Base-by-base conservation (phyloP, 2,113 vertebrate genomes). In the Marmota flaviventris region DNA sequence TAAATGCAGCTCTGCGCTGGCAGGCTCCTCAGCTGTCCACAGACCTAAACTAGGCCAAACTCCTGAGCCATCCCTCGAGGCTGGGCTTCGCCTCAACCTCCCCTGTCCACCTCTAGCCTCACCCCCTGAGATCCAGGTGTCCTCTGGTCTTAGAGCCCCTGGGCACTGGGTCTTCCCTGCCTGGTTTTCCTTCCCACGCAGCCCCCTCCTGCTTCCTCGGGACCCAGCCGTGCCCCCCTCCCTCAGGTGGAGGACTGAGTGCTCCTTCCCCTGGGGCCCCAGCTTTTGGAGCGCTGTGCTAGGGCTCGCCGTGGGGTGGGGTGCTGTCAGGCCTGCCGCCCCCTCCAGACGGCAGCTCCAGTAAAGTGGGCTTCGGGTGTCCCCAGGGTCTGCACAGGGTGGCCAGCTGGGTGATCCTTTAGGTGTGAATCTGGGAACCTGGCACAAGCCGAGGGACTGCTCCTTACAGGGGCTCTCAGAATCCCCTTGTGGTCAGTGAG, bases 1-100 rank as follows among this genome's bases (percentile, higher is more conserved):
- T 84, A 51, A 77, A 93, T 65, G 82, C 73, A 72, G 69, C 76
- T 76, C 83, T 89, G 96, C 89, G 82, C 89, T 79, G 77, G 77
- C 25, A 3, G 95, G 92, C 92, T 70, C 81, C 67, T 95, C 42
- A 84, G 63, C 78, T 61, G 84, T 81, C 92, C 95, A 53, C 65
- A 39, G 4, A 77, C 76, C 89, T 78, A 95, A 94, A 95, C 37
- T 85, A 95, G 96, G 95, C 95, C 96, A 94, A 32, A 85, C 92
- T 97, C 73, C 93, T 2, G 72, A 77, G 85, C 53, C 14, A 16
- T 69, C 48, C 27, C 77, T 56, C 8, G 29, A 87, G 95, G 67
- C 88, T 34, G 17, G 87, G 76, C 90, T 89, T 48, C 53, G 42
- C 45, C 20, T 51, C 27, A 24, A 88, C 83, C 78, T 27, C 37